These are phyloP conservation scores for Vesta saturnalis DNA, from an alignment of 2,888 invertebrate species.

Conservation along the genomic window DNA sequence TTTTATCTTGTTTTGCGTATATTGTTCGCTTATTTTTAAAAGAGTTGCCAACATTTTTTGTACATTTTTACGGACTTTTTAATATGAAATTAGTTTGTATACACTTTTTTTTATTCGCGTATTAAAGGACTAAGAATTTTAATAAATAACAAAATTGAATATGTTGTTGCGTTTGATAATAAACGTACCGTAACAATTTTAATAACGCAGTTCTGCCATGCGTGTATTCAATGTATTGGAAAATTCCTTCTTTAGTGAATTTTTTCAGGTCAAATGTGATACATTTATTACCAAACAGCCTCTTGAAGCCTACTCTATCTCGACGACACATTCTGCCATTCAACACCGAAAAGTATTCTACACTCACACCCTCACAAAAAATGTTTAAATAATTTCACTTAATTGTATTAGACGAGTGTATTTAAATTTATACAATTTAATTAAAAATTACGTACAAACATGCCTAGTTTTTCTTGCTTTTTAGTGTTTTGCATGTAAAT, in stretches of 20 bases:
- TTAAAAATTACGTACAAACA: constrained; percentile 29
- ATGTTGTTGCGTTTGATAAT: constrained; percentile 26
- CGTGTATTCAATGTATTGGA: constrained; percentile 35
- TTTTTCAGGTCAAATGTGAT: constrained; percentile 36
- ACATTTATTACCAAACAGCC: constrained; percentile 31
- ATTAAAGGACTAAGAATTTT: constrained; percentile 22
- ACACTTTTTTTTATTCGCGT: background rate
- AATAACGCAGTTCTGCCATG: constrained; percentile 31
- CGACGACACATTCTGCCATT: background rate
- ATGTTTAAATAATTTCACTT: background rate
- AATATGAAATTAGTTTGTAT: background rate
- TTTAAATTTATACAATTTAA: constrained; percentile 31
- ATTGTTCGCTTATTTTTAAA: background rate
- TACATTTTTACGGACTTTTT: constrained; percentile 1
- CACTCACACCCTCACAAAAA: background rate
- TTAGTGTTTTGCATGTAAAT: constrained; percentile 37
- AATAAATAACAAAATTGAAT: constrained; percentile 27
- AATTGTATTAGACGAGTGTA: background rate
- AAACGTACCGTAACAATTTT: constrained; percentile 36
- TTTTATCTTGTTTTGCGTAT: background rate
- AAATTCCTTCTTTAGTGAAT: constrained; percentile 35
- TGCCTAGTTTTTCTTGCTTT: constrained; percentile 27
- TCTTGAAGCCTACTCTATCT: background rate
- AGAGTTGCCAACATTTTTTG: constrained; percentile 1
- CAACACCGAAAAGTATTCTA: background rate